phyloP scores from a whole-genome alignment of 2,888 invertebrate genomes.

The Pammene fasciana region DNA sequence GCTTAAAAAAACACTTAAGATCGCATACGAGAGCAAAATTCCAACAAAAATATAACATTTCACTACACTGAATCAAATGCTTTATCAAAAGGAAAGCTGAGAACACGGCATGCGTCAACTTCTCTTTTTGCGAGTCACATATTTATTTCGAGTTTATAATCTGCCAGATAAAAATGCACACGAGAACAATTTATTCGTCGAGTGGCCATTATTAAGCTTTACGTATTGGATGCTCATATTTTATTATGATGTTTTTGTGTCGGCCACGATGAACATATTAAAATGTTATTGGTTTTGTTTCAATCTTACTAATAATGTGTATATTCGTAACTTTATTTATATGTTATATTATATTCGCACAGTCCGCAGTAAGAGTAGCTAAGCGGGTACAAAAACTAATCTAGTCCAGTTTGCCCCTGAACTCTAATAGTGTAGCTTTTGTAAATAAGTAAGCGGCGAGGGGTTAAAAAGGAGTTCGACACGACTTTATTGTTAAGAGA shows the following conservation, averaged over 20 bases:
- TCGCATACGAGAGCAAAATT: background rate
- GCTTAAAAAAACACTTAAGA: background rate
- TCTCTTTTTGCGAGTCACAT: conserved; percentile 34
- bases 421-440: no score
- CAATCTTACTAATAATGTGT: background rate
- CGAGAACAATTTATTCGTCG: conserved; percentile 54
- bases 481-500: no score
- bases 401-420: no score
- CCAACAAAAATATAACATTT: background rate
- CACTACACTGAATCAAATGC: conserved; percentile 16
- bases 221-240: conserved; percentile 27
- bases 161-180: conserved; percentile 53
- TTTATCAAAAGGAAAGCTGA: conserved; percentile 25
- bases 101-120: conserved; percentile 17
- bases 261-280: conserved; percentile 50
- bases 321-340: no score
- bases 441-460: no score
- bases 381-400: no score
- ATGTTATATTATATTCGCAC: no score
- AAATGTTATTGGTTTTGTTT: conserved; percentile 42
- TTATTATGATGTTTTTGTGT: conserved; percentile 55
- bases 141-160: conserved; percentile 56
- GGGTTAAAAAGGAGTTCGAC: no score
- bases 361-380: no score
- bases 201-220: conserved; percentile 41